These are phyloP conservation scores for Alca torda DNA, from an alignment of 2,797 vertebrate species.

Conservation along the genomic window DNA sequence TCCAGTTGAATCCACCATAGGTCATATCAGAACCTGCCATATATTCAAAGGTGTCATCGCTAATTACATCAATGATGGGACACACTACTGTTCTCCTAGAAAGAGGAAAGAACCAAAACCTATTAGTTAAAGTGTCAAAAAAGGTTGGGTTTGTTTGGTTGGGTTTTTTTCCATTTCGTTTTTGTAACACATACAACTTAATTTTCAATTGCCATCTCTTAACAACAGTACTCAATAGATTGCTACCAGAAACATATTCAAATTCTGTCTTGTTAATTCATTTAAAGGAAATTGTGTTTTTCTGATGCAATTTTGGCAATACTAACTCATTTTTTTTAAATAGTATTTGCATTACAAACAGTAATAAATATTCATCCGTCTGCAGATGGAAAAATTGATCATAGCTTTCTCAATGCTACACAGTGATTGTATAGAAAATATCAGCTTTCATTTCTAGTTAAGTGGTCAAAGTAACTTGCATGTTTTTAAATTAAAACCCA, in stretches of 20 bases:
- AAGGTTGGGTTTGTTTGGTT: too few relatives aligned
- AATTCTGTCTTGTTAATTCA: background rate
- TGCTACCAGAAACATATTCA: background rate
- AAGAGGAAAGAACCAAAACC: background rate
- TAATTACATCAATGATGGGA: constrained; percentile 86
- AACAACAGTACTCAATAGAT: background rate
- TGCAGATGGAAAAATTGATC: background rate
- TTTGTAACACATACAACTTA: background rate
- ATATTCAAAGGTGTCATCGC: constrained; percentile 84
- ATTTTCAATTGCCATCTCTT: background rate
- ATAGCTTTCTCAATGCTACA: background rate
- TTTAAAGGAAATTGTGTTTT: background rate
- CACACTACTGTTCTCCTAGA: constrained; percentile 83
- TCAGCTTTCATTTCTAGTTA: background rate
- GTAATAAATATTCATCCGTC: background rate
- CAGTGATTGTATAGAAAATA: background rate
- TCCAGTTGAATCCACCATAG: constrained; percentile 86
- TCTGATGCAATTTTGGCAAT: background rate
- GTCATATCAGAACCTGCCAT: constrained; percentile 87
- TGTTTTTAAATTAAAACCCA: background rate
- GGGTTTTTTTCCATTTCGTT: fast-evolving
- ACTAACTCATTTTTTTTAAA: background rate
- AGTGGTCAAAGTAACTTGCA: background rate
- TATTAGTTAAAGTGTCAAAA: background rate
- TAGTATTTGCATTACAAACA: background rate